These are phyloP conservation scores for Idris sp. DNA, from an alignment of 1,140 invertebrate species.

Conservation along the genomic window DNA sequence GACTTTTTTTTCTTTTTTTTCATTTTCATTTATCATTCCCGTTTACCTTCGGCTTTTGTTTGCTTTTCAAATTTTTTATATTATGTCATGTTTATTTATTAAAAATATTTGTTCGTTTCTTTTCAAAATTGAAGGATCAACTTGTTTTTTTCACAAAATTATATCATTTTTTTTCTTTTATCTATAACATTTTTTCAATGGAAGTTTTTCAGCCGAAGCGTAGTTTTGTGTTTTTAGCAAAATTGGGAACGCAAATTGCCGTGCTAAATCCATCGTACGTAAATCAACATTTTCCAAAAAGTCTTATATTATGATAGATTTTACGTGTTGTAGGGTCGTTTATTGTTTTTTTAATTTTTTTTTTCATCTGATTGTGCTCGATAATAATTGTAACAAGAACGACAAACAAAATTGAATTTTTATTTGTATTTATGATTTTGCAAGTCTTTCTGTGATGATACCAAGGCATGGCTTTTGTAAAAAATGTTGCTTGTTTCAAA, in stretches of 20 bases:
- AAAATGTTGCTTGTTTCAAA: slow-evolving; percentile 14
- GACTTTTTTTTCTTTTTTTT: slow-evolving; percentile 8
- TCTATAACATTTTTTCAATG: too few relatives aligned
- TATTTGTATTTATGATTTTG: slow-evolving; percentile 17
- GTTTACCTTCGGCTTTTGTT: slow-evolving; percentile 4
- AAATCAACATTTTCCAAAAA: slow-evolving; percentile 38
- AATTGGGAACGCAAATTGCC: slow-evolving; percentile 54
- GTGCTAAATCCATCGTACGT: slow-evolving; percentile 60
- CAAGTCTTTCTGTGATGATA: slow-evolving; percentile 17
- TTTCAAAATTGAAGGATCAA: too few relatives aligned
- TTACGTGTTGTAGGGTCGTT: slow-evolving; percentile 36
- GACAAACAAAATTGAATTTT: too few relatives aligned
- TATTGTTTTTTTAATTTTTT: slow-evolving; percentile 12
- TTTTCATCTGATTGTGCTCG: slow-evolving; percentile 14
- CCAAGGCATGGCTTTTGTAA: slow-evolving; percentile 45
- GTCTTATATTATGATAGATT: slow-evolving; percentile 49
- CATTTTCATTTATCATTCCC: not conserved
- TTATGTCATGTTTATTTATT: too few relatives aligned
- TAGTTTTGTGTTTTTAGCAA: slow-evolving; percentile 52
- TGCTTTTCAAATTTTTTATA: too few relatives aligned
- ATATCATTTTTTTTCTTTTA: too few relatives aligned
- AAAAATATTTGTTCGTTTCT: too few relatives aligned
- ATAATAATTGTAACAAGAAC: too few relatives aligned
- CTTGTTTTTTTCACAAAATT: too few relatives aligned
- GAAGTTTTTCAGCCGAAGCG: slow-evolving; percentile 52